Evolutionary conservation across 2,888 invertebrate species (phyloP), one percentile per base, ranked within the genome.

Genomic region (Agrochola circellaris): DNA sequence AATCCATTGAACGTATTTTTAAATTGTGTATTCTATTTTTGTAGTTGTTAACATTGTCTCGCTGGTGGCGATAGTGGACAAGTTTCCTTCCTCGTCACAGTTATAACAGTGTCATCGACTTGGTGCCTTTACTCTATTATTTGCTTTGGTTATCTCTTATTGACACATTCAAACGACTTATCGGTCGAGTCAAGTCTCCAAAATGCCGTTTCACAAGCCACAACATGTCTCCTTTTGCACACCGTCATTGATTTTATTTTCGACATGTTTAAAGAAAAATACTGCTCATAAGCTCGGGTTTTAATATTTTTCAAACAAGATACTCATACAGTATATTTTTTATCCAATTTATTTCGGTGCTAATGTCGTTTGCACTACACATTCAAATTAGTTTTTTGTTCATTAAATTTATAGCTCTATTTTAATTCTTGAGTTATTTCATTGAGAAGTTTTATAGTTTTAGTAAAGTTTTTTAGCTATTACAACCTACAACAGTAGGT

Each of bases 111-210:
- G 95, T 94, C 95, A 93, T 93, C 94, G 94, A 94, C 95, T 92
- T 89, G 87, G 90, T 89, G 90, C 88, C 90, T 93, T 90, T 89
- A 90, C 92, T 91, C 90, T 91, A 91, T 90, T 95, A 94, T 96
- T 96, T 95, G 93, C 91, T 78, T 93, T 91, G 76, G 90, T 94
- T 96, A 96, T 96, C 96, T 94, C 86, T 89, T 95, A 94, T 96
- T 96, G 95, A 96, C 96, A 95, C 93, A 90, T 93, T 91, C 92
- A 92, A 93, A 93, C 92, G 92, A 95, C 93, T 96, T 96, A 96
- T 96, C 96, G 95, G 95, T 94, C 93, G 94, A 90, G 90, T 82
- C 87, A 89, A 91, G 93, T 90, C 91, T 93, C 91, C 88, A 91
- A 94, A 93, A 93, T 89, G 88, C 88, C 88, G 88, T 90, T 88